phyloP scores from a whole-genome alignment of 1,140 invertebrate genomes.

The Littorina saxatilis region DNA sequence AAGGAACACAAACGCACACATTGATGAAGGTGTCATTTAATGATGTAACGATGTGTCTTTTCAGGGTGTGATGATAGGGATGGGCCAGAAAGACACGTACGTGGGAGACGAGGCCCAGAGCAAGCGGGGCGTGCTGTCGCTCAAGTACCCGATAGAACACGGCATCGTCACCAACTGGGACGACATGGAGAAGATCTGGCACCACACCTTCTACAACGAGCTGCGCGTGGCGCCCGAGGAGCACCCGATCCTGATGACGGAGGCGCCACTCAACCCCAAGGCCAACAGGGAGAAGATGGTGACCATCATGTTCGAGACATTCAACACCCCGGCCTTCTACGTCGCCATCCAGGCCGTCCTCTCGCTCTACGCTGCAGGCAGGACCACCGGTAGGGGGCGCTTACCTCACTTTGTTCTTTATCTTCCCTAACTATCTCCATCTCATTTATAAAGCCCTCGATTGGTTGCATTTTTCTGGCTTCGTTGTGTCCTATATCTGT shows the following conservation, averaged over 20 bases:
- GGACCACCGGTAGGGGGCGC: slow-evolving; percentile 96
- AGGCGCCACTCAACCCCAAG: slow-evolving; percentile 71
- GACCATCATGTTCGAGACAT: slow-evolving; percentile 76
- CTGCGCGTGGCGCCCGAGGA: slow-evolving; percentile 78
- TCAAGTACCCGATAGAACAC: slow-evolving; percentile 96
- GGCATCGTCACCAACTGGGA: slow-evolving; percentile 98
- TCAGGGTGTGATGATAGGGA: slow-evolving; percentile 86
- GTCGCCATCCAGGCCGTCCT: slow-evolving; percentile 94
- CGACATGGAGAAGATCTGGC: slow-evolving; percentile 80
- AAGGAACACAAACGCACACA: too few relatives aligned
- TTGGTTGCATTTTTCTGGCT: too few relatives aligned
- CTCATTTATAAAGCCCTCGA: too few relatives aligned
- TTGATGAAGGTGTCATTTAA: too few relatives aligned
- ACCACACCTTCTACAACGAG: slow-evolving; percentile 94
- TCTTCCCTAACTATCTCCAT: too few relatives aligned
- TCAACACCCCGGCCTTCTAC: slow-evolving; percentile 95
- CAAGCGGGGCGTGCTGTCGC: slow-evolving; percentile 83
- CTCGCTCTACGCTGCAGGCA: slow-evolving; percentile 93
- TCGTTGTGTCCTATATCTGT: too few relatives aligned
- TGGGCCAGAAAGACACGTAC: slow-evolving; percentile 97
- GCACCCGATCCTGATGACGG: slow-evolving; percentile 70
- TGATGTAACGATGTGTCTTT: too few relatives aligned
- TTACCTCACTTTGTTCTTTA: too few relatives aligned
- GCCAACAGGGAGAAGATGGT: slow-evolving; percentile 70
- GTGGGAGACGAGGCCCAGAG: slow-evolving; percentile 97